Evolutionary conservation across 1,140 invertebrate genomes (phyloP), one percentile per base, ranked within the genome.

Genomic region (Agrilus planipennis): DNA sequence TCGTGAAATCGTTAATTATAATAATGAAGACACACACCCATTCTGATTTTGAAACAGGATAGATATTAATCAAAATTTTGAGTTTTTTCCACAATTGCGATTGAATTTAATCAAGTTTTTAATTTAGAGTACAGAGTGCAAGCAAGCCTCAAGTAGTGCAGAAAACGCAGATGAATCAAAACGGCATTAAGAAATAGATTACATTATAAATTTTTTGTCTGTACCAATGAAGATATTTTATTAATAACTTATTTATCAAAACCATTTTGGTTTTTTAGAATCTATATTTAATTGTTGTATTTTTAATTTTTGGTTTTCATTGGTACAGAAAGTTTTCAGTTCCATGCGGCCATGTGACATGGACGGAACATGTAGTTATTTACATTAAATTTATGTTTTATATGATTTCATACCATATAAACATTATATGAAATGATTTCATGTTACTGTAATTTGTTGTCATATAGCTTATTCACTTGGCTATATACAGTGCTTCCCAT

Each of bases 371-470:
- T 52, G 48, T 47, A 59, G 54, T 59, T 57, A 55, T 56, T 53
- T 52, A 50, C n/a, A n/a, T n/a, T n/a, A 20, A 21, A 21, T 36
- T 15, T 18, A 6, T 34, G 29, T 54, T 58, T 52, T 52, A 57
- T 57, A 52, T 57, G 52, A 57, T 54, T 52, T 58, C 54, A 56
- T 58, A 49, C 49, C 49, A 59, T 57, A 49, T 50, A 42, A 16
- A 31, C 44, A 39, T 49, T 53, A 50, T 55, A 55, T 57, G 52
- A 54, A 55, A 55, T 58, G 49, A 58, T 60, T 47, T 57, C 52
- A 58, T 54, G 46, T 54, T 53, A 49, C 19, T 49, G 45, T 59
- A 54, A 56, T 54, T 56, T 52, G 54, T 57, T n/a, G n/a, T n/a
- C n/a, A 52, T 53, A 51, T 57, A 56, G 25, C 37, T 45, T 42